phyloP scores from a whole-genome alignment of 64 coral and sea anemone genomes.

The Exaiptasia diaphana region DNA sequence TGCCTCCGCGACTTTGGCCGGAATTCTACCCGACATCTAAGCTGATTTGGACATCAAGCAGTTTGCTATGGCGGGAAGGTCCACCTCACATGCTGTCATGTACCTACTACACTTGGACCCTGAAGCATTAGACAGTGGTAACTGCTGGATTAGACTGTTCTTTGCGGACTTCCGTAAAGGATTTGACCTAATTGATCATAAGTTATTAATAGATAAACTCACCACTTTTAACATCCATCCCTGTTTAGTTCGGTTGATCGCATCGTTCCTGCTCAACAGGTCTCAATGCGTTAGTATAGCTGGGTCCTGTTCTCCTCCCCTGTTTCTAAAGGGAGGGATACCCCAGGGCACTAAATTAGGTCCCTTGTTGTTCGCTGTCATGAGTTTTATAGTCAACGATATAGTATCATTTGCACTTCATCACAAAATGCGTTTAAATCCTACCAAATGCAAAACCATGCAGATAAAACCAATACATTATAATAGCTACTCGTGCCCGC shows the following conservation, averaged over 20 bases:
- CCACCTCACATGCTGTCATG: background rate
- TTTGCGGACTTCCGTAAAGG: background rate
- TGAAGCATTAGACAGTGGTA: slow-evolving; percentile 13
- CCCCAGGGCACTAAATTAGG: slow-evolving; percentile 24
- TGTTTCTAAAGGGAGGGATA: slow-evolving; percentile 20
- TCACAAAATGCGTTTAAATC: slow-evolving; percentile 30
- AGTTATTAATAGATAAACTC: slow-evolving; percentile 1
- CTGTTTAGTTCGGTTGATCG: slow-evolving; percentile 22
- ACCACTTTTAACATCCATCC: slow-evolving; percentile 11
- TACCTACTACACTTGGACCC: background rate
- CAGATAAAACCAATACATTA: slow-evolving; percentile 21
- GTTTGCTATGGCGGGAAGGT: background rate
- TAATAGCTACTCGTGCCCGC: slow-evolving; percentile 3
- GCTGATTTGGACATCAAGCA: background rate
- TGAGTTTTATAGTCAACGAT: slow-evolving; percentile 13
- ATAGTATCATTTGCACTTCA: background rate
- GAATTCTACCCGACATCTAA: background rate
- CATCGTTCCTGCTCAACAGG: background rate
- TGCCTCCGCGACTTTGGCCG: slow-evolving; percentile 39
- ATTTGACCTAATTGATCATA: slow-evolving; percentile 7
- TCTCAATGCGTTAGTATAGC: slow-evolving; percentile 1
- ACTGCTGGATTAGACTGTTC: background rate
- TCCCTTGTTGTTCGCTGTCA: background rate
- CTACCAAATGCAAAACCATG: slow-evolving; percentile 20
- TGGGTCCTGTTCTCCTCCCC: background rate